Evolutionary conservation across 2,797 vertebrate species (phyloP).

Genomic region (Hyperoplus immaculatus): DNA sequence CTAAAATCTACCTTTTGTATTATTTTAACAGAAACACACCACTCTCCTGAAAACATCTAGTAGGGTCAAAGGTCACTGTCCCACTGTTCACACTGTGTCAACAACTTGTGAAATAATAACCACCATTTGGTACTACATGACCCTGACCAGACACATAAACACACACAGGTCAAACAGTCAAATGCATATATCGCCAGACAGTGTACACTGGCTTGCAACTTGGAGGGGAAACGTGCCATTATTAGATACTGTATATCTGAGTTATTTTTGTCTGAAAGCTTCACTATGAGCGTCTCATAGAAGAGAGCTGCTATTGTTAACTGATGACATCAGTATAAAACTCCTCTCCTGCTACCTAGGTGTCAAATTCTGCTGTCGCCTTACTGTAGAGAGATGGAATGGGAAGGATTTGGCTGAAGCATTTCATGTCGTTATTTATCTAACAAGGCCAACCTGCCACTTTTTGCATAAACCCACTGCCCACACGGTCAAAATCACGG

Average conservation of each 20-base stretch:
- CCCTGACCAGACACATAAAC: slow-evolving; percentile 44
- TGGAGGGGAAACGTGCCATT: not conserved
- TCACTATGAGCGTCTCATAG: not conserved
- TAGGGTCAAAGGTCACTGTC: slow-evolving; percentile 30
- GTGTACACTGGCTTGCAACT: not conserved
- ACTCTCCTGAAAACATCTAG: not conserved
- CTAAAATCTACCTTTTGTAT: not conserved
- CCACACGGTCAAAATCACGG: not conserved
- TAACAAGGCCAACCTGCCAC: not conserved
- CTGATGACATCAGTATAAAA: slow-evolving; percentile 6
- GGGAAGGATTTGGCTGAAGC: not conserved
- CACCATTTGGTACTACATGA: slow-evolving; percentile 62
- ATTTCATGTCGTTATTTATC: slow-evolving; percentile 20
- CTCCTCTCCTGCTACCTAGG: slow-evolving; percentile 38
- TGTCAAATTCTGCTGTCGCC: slow-evolving; percentile 61
- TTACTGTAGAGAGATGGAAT: slow-evolving; percentile 10
- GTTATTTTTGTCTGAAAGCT: not conserved
- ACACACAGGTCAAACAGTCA: slow-evolving; percentile 28
- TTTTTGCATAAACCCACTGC: not conserved
- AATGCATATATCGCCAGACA: not conserved
- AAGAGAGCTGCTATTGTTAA: slow-evolving; percentile 9
- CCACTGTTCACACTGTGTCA: slow-evolving; percentile 41
- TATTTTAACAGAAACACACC: not conserved
- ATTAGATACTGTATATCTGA: not conserved
- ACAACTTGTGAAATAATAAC: slow-evolving; percentile 56